phyloP scores from a whole-genome alignment of 2,888 invertebrate species.

The Agonopterix heracliana region DNA sequence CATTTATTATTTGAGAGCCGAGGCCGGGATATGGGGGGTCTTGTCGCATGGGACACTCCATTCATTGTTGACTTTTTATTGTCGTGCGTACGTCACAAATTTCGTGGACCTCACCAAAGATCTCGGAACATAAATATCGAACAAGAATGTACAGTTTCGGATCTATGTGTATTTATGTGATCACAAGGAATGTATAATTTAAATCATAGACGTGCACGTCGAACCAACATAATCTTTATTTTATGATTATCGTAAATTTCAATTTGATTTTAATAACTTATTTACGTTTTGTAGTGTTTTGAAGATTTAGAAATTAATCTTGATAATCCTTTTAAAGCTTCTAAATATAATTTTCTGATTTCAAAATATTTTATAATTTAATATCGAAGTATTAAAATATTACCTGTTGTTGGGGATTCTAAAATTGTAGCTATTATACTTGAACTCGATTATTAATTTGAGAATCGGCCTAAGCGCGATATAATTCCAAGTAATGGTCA shows the following conservation, averaged over 20 bases:
- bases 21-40: conserved; percentile 64
- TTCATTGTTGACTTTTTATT: conserved; percentile 67
- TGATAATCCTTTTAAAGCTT: conserved; percentile 42
- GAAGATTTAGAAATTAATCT: conserved; percentile 49
- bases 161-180: conserved; percentile 51
- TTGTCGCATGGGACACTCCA: conserved; percentile 46
- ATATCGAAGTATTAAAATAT: conserved; percentile 16
- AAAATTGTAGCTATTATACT: conserved; percentile 11
- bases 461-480: neutral
- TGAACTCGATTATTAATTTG: conserved; percentile 2
- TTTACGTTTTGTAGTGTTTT: conserved; percentile 46
- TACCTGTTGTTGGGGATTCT: conserved; percentile 14
- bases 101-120: conserved; percentile 51
- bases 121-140: conserved; percentile 52
- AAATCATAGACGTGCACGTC: conserved; percentile 51
- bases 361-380: conserved; percentile 34
- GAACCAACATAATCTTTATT: conserved; percentile 60
- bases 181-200: conserved; percentile 47
- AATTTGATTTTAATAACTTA: conserved; percentile 71
- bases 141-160: conserved; percentile 48
- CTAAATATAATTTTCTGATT: conserved; percentile 31
- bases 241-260: conserved; percentile 69
- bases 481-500: neutral
- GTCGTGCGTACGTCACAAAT: conserved; percentile 60
- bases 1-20: conserved; percentile 58